phyloP scores from a whole-genome alignment of 2,113 vertebrate species.

The Hucho hucho region DNA sequence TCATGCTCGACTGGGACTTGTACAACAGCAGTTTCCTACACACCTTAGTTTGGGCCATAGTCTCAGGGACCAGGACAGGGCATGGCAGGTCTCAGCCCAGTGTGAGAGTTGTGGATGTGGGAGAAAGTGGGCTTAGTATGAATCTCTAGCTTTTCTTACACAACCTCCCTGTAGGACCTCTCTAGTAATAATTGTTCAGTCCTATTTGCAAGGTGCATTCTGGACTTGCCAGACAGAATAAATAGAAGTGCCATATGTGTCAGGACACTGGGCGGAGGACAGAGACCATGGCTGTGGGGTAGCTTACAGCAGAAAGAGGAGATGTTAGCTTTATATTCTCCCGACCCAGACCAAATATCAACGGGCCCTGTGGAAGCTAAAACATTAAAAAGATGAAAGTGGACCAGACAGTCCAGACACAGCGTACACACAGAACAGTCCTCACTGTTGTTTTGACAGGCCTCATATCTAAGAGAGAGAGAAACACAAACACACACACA shows the following conservation, averaged over 20 bases:
- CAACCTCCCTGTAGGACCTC: slow-evolving; percentile 48
- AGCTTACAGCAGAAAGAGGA: not conserved
- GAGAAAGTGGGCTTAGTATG: too few relatives aligned
- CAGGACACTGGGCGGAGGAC: not conserved
- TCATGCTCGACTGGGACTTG: not conserved
- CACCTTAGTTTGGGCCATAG: slow-evolving; percentile 18
- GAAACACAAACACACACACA: too few relatives aligned
- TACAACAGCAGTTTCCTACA: slow-evolving; percentile 1
- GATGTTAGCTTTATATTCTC: slow-evolving; percentile 8
- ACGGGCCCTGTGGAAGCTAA: slow-evolving; percentile 18
- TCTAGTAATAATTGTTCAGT: slow-evolving; percentile 19
- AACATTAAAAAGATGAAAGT: slow-evolving; percentile 31
- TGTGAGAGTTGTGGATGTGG: slow-evolving; percentile 18
- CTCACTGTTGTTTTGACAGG: slow-evolving; percentile 15
- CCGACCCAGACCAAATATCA: slow-evolving; percentile 39
- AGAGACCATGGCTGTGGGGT: not conserved
- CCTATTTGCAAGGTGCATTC: slow-evolving; percentile 19
- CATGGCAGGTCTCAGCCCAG: slow-evolving; percentile 35
- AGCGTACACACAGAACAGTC: slow-evolving; percentile 15
- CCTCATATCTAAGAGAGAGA: not conserved
- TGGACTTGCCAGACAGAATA: slow-evolving; percentile 9
- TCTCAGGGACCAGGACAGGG: slow-evolving; percentile 12
- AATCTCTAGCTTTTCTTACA: slow-evolving; percentile 22
- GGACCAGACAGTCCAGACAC: slow-evolving; percentile 7
- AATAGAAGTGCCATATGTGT: not conserved